Conservation (phyloP, 2,113 vertebrate species). For the Pleuronectes platessa region DNA sequence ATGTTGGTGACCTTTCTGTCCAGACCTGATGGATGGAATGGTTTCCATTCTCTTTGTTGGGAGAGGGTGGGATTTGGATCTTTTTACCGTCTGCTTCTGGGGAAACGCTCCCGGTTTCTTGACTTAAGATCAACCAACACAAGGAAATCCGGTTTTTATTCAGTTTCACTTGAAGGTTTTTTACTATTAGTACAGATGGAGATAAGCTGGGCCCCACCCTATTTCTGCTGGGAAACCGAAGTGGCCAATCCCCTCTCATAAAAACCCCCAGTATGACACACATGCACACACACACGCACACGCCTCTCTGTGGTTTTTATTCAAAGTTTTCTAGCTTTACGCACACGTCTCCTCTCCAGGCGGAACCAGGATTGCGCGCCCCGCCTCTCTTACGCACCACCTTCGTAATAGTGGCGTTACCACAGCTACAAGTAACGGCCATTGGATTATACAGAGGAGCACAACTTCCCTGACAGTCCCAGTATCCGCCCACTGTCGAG, state of each 20-base stretch:
- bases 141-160: too few relatives aligned
- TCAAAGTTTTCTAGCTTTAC: neutral
- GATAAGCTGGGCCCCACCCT: conserved; percentile 44
- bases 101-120: neutral
- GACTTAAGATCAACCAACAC: neutral
- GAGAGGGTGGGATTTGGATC: conserved; percentile 40
- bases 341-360: neutral
- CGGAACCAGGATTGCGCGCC: neutral
- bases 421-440: conserved; percentile 56
- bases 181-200: neutral
- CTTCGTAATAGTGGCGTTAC: conserved; percentile 23
- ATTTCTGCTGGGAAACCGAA: too few relatives aligned
- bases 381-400: conserved; percentile 24
- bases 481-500: conserved; percentile 55
- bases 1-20: conserved; percentile 30
- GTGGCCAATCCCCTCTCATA: neutral
- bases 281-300: neutral
- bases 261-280: neutral
- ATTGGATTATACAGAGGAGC: conserved; percentile 4
- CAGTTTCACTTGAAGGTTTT: too few relatives aligned
- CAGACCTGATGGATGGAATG: conserved; percentile 36
- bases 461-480: conserved; percentile 51
- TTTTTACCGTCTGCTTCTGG: neutral
- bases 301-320: neutral
- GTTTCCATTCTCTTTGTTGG: conserved; percentile 45